Base-by-base conservation (phyloP, 2,797 vertebrate genomes). In the Vireo griseus region DNA sequence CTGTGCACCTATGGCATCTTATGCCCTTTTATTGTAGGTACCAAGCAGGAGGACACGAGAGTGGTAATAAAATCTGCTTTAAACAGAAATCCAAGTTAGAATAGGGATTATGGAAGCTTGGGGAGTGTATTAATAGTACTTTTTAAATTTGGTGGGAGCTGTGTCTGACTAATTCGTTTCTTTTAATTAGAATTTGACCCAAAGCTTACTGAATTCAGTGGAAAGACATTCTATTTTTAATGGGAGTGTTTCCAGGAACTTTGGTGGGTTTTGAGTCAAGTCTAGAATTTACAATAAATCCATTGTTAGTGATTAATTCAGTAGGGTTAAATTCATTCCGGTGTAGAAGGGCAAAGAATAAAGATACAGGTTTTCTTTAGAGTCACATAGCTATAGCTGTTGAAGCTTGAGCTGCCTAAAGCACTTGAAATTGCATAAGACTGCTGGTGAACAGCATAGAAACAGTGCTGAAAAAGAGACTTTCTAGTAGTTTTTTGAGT, bases 401-500 rank as follows among this genome's bases (percentile, higher is more conserved):
- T 55, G 28, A 74, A 86, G 51, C 26, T 72, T 50, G 29, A 84
- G 45, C 44, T 50, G 52, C 39, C 33, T 18, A 39, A 72, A 84
- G 71, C 8, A 6, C 33, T 69, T 26, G 35, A 39, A 47, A n/a
- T 67, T 58, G 21, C 0, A 0, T 9, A 37, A 52, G 11, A 39
- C 17, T 39, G 3, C 52, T 82, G 58, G 28, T 50, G 89, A 91
- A 22, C 35, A 66, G 62, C 42, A 9, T 0, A 59, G 78, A 55
- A 80, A 51, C 33, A 48, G 72, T 29, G 78, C 14, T 31, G 47
- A 91, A 58, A 81, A 69, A 28, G 68, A 90, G 66, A 47, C 16
- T 86, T 90, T 51, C 65, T 86, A 42, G 48, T 42, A 72, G 73
- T 47, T 78, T 88, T 81, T 95, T 86, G 95, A 93, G 94, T 84